Conservation (phyloP, 2,797 vertebrate species). For the Gobionotothen gibberifrons region DNA sequence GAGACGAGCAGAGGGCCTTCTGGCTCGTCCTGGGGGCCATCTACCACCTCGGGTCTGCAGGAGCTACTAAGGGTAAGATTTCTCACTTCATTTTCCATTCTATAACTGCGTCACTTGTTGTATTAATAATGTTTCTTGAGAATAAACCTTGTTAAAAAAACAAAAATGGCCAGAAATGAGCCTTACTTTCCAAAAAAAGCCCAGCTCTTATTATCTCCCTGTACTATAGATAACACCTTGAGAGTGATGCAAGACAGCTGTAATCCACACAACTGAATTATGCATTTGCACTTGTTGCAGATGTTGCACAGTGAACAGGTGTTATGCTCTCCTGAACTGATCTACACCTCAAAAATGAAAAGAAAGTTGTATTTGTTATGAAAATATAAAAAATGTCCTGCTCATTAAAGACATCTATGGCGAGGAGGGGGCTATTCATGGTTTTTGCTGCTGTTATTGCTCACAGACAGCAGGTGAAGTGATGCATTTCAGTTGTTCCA, state of each 20-base stretch:
- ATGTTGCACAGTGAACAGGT: conserved; percentile 28
- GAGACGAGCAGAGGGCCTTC: conserved; percentile 92
- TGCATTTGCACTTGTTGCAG: conserved; percentile 57
- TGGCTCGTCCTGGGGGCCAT: conserved; percentile 95
- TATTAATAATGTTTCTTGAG: conserved; percentile 8
- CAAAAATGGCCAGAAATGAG: background rate
- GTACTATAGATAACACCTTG: conserved; percentile 42
- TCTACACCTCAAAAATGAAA: conserved; percentile 23
- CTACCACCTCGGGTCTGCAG: conserved; percentile 95
- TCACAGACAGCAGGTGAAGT: conserved; percentile 14
- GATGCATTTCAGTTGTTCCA: conserved; percentile 1
- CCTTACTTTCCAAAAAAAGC: conserved; percentile 6
- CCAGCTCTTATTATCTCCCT: conserved; percentile 37
- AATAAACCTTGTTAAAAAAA: background rate
- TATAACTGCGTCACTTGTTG: background rate
- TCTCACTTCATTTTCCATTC: background rate
- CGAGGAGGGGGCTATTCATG: conserved; percentile 2
- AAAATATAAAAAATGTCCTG: too few species aligned
- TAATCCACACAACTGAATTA: conserved; percentile 65
- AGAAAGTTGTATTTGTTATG: too few species aligned
- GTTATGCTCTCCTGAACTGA: conserved; percentile 29
- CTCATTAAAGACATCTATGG: background rate
- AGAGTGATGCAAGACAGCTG: conserved; percentile 68
- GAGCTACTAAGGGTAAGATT: conserved; percentile 94
- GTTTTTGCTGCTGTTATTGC: background rate